Conservation (phyloP, 2,797 vertebrate genomes). For the Semotilus atromaculatus region DNA sequence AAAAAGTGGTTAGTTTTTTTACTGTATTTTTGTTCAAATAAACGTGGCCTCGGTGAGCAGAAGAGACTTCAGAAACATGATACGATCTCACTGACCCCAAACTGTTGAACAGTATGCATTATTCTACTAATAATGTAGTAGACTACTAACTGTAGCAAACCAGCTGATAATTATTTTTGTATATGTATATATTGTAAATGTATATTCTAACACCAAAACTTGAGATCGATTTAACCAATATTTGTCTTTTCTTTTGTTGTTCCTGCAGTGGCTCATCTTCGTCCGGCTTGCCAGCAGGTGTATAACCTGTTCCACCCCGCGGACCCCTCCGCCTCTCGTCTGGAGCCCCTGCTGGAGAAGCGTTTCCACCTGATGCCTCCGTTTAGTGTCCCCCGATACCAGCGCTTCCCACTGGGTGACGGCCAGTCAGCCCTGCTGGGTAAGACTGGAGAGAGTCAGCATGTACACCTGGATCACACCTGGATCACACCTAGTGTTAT, state of each 20-base stretch:
- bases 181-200: too few species aligned
- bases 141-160: neutral
- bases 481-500: neutral
- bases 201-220: neutral
- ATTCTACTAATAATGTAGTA: too few species aligned
- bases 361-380: conserved; percentile 92
- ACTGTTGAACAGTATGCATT: neutral
- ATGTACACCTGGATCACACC: neutral
- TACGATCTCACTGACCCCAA: neutral
- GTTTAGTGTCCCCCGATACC: conserved; percentile 91
- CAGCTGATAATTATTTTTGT: neutral
- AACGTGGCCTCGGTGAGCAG: neutral
- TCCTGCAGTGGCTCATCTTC: conserved; percentile 86
- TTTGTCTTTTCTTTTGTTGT: neutral
- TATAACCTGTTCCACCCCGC: conserved; percentile 98
- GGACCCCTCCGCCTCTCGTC: conserved; percentile 94
- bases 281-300: conserved; percentile 95
- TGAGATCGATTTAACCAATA: neutral
- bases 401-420: conserved; percentile 94
- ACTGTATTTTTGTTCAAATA: neutral
- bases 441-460: conserved; percentile 68
- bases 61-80: neutral
- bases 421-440: conserved; percentile 92
- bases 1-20: too few species aligned
- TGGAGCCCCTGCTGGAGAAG: conserved; percentile 94